Evolutionary conservation across 2,113 vertebrate genomes (phyloP), one percentile per base, ranked within the genome.

Genomic region (Tauraco erythrolophus): DNA sequence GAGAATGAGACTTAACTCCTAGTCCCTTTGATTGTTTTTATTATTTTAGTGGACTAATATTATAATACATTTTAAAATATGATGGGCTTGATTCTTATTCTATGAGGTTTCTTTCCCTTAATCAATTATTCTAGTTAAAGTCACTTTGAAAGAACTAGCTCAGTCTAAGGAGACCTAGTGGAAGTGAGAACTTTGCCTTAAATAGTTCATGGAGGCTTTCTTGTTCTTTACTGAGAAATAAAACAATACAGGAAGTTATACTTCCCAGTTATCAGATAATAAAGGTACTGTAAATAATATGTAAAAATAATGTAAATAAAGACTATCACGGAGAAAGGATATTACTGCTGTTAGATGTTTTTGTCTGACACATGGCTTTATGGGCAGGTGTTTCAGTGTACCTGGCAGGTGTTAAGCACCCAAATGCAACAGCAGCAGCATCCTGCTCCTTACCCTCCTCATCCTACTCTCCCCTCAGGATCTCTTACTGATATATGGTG

Each of bases 351-450:
- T 14, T 37, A 22, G 58, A 19, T 80, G 88, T 7, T 68, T 87
- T 68, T 21, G 19, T 5, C 37, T 51, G 85, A 58, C 88, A 71
- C 72, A 19, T 0, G 24, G 60, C 31, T 4, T 21, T 51, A 11
- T 1, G 5, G 5, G 93, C 94, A 90, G 97, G 81, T 69, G 92
- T 54, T 57, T 17, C 68, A 2, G 18, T 10, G 28, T 71, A 37
- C 93, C 92, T 66, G 71, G 46, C 96, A 94, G 97, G 79, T 92
- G 83, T 37, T 39, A 58, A 74, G 51, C 79, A 56, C 48, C 69
- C 21, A 17, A 75, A 64, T 3, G 14, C 30, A 54, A 27, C 84
- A 14, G 9, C 6, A 84, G 37, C 58, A 25, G 8, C 69, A 33
- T 18, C 92, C 70, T 54, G 74, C 51, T 57, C 64, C 33, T 61